phyloP scores from a whole-genome alignment of 2,888 invertebrate species.

The Folsomia candida region DNA sequence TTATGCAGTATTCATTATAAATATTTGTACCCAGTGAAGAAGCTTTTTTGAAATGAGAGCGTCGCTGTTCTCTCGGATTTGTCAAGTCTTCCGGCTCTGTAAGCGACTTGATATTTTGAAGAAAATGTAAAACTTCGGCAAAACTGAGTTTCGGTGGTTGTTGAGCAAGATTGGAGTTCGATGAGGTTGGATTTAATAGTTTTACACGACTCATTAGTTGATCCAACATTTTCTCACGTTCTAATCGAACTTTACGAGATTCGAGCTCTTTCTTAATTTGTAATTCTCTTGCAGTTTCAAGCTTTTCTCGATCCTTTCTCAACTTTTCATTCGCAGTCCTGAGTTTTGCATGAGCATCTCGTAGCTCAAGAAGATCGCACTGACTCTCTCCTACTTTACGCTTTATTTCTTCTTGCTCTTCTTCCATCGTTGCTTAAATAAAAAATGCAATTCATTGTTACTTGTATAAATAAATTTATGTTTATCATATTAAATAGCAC shows the following conservation, averaged over 20 bases:
- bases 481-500: not conserved
- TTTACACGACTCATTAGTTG: conserved; percentile 39
- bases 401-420: conserved; percentile 84
- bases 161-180: conserved; percentile 34
- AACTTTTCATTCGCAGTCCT: conserved; percentile 87
- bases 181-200: conserved; percentile 36
- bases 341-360: conserved; percentile 87
- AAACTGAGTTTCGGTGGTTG: conserved; percentile 36
- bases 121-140: conserved; percentile 43
- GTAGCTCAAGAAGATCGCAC: conserved; percentile 73
- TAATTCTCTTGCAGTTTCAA: conserved; percentile 75
- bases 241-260: conserved; percentile 60
- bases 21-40: conserved; percentile 46
- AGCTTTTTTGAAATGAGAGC: conserved; percentile 47
- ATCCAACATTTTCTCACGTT: conserved; percentile 47
- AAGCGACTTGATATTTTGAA: conserved; percentile 44
- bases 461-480: not conserved
- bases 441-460: not conserved
- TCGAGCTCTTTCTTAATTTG: conserved; percentile 57
- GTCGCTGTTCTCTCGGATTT: conserved; percentile 43
- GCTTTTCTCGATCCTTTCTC: conserved; percentile 79
- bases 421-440: conserved; percentile 67
- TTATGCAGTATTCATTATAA: no score
- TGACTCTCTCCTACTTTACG: conserved; percentile 66
- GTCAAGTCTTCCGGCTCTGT: conserved; percentile 45